phyloP scores from a whole-genome alignment of 2,888 invertebrate species.

The Meteorus cinctellus region DNA sequence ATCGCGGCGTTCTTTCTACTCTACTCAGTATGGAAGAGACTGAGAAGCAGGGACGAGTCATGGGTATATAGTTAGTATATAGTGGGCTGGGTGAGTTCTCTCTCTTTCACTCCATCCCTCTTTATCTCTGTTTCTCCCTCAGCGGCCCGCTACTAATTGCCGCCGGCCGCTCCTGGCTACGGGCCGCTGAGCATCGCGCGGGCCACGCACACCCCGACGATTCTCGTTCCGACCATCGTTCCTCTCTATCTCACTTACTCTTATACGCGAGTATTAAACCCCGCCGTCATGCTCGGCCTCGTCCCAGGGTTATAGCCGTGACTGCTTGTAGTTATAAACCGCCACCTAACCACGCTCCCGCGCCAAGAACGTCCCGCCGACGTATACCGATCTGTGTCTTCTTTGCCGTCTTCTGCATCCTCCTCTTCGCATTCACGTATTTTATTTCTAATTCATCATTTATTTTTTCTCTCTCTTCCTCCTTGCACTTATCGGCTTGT shows the following conservation, averaged over 20 bases:
- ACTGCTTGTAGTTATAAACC: constrained; percentile 44
- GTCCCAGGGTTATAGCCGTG: constrained; percentile 38
- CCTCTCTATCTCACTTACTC: constrained; percentile 30
- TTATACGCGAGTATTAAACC: constrained; percentile 5
- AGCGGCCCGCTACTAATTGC: constrained; percentile 72
- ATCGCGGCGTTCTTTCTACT: constrained; percentile 12
- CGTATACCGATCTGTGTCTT: constrained; percentile 15
- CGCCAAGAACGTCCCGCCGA: constrained; percentile 32
- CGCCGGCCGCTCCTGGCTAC: constrained; percentile 71
- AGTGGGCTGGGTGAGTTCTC: constrained; percentile 22
- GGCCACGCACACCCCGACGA: constrained; percentile 60
- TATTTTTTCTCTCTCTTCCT: background rate
- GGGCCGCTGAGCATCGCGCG: constrained; percentile 69
- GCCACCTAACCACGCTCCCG: constrained; percentile 40
- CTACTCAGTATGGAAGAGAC: constrained; percentile 3
- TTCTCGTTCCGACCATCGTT: constrained; percentile 52
- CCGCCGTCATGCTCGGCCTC: constrained; percentile 21
- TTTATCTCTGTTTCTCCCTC: constrained; percentile 60
- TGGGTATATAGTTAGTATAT: constrained; percentile 30
- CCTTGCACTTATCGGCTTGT: constrained; percentile 30
- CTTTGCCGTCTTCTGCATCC: background rate
- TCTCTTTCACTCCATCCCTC: background rate
- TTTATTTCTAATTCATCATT: background rate
- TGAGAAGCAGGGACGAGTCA: constrained; percentile 52
- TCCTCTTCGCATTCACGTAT: background rate